Evolutionary conservation across 92 coral and sea anemone genomes (phyloP), one percentile per base, ranked within the genome.

Genomic region (Porites lobata): DNA sequence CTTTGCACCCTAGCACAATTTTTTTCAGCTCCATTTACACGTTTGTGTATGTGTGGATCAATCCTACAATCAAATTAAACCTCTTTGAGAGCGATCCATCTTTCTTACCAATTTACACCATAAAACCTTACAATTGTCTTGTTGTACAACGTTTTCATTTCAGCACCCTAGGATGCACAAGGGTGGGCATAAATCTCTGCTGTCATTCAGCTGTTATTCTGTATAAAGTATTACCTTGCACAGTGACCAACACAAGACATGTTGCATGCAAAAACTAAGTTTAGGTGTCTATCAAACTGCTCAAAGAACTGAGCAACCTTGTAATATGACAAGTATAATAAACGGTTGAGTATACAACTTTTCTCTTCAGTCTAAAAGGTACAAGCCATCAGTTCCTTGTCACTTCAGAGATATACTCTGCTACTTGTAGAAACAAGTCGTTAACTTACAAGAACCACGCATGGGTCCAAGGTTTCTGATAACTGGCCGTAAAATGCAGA

Each of bases 251-350:
- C 66, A 58, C 56, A 82, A n/a, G 78, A 57, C 78, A 17, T 70
- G 18, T 57, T 82, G 22, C 17, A 54, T 59, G 38, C 18, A 13
- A 75, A 52, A 18, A 82, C 69, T 38, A 18, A 47, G 6, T 69
- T 56, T 69, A 71, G 68, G 17, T 70, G 19, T 8, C 20, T 58
- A 82, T 70, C 6, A 69, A 82, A 70, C 58, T 81, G 78, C 86
- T 82, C 78, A 43, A 71, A 82, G 59, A 82, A 82, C 47, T 57
- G 86, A 82, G 86, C 77, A 69, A 58, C 77, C 14, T 11, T 29
- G 18, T 32, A 69, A 56, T 9, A 70, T 70, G 21, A 67, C 67
- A 38, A 52, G 85, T 38, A 38, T 38, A 68, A 32, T 56, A 58
- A 69, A 82, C 71, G 53, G 29, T 47, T 7, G 21, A 38, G 47